Conservation (phyloP, 2,888 invertebrate genomes). For the Pegoplata infirma region DNA sequence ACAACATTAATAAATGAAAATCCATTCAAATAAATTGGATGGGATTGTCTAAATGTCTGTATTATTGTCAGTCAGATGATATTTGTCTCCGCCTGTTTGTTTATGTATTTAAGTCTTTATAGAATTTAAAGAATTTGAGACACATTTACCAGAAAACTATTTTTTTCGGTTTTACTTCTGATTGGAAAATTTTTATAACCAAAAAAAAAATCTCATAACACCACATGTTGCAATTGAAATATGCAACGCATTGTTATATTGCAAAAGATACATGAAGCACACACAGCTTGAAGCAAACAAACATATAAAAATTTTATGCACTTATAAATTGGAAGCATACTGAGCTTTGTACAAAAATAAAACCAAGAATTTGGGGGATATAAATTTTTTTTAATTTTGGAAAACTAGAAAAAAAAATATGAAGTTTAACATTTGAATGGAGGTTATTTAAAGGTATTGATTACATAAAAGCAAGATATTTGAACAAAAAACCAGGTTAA, state of each 20-base stretch:
- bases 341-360: not conserved
- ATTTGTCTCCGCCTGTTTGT: not conserved
- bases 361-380: too few relatives aligned
- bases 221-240: slow-evolving; percentile 43
- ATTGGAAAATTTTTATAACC: slow-evolving; percentile 35
- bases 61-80: slow-evolving; percentile 30
- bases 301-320: not conserved
- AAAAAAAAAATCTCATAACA: slow-evolving; percentile 23
- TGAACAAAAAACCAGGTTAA: too few relatives aligned
- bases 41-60: slow-evolving; percentile 51
- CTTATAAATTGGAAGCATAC: not conserved
- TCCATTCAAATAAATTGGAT: slow-evolving; percentile 56
- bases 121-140: slow-evolving; percentile 39
- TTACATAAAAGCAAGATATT: too few relatives aligned
- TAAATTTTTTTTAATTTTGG: too few relatives aligned
- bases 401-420: too few relatives aligned
- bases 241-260: slow-evolving; percentile 9
- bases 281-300: not conserved
- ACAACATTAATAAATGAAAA: slow-evolving; percentile 7
- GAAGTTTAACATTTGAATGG: too few relatives aligned
- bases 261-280: not conserved
- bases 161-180: not conserved
- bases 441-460: too few relatives aligned
- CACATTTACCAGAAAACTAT: not conserved
- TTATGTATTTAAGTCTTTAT: slow-evolving; percentile 26